Base-by-base conservation (phyloP, 2,888 invertebrate genomes). In the Reticulitermes lucifugus region DNA sequence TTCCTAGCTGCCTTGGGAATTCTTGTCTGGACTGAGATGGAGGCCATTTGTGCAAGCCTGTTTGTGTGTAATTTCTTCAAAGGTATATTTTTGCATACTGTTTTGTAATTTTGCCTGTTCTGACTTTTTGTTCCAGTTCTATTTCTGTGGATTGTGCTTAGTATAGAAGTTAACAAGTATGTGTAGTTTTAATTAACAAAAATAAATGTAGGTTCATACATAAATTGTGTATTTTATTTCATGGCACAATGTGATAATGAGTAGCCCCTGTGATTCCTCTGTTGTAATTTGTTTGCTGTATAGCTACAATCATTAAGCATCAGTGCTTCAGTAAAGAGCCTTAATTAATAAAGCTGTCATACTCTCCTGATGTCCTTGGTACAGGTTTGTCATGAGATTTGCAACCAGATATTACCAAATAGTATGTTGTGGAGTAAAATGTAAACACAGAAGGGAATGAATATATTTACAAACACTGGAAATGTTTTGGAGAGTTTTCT, bases 31-130 rank as follows among this genome's bases (percentile, higher is more conserved):
- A 84, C 29, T 83, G 84, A 85, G 79, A 83, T 79, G 83, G 84
- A 85, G 82, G 51, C 82, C 65, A 75, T 83, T 87, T 84, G 71
- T 84, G 84, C 81, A 79, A 70, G 79, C 83, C 85, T 86, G 85
- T 83, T 87, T 87, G 86, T 87, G 86, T 86, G 87, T 86, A 87
- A 85, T 86, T 87, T 86, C 86, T 86, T 87, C 83, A 87, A 84
- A 86, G 85, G 83, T 87, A 86, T 87, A 87, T 87, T 87, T 87
- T 87, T 87, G 87, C 87, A 87, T 87, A 86, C 85, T 84, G 85
- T 87, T 87, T 87, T 87, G 87, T 86, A 87, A 86, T 87, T 87
- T 87, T 87, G 85, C 86, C 86, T 86, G 81, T 86, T 87, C 86
- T 85, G 73, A 83, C 79, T 85, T 65, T 80, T 86, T 79, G 79